Evolutionary conservation across 2,888 invertebrate species (phyloP).

Genomic region (Dorcus hopei): DNA sequence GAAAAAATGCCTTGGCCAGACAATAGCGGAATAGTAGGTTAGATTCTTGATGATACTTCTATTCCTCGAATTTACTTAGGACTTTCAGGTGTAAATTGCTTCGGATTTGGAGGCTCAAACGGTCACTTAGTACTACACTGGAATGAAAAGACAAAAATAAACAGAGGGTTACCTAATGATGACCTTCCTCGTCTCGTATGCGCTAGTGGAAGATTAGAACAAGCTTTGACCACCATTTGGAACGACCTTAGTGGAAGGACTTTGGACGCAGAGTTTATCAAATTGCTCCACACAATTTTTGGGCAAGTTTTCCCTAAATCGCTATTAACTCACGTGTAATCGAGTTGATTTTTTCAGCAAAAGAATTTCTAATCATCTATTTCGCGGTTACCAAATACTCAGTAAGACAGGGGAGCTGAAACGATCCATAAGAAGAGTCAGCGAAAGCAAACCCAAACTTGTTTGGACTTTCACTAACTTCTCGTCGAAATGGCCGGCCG

Average conservation of each 20-base stretch:
- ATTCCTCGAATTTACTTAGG: background rate
- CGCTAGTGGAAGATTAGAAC: constrained; percentile 74
- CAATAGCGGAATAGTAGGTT: constrained; percentile 69
- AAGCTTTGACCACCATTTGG: constrained; percentile 63
- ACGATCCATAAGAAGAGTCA: background rate
- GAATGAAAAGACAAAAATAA: constrained; percentile 57
- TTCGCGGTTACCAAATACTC: background rate
- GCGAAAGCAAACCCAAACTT: background rate
- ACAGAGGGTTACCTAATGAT: constrained; percentile 61
- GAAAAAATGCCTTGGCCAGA: constrained; percentile 62
- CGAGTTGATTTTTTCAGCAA: background rate
- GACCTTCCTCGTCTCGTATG: constrained; percentile 67
- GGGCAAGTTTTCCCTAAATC: background rate
- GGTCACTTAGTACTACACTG: constrained; percentile 67
- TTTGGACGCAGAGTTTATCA: constrained; percentile 34
- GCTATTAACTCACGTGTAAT: background rate
- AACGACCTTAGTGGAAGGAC: constrained; percentile 56
- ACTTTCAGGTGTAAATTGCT: constrained; percentile 64
- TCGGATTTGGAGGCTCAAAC: constrained; percentile 89
- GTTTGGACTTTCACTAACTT: constrained; percentile 3
- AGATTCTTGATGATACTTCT: background rate
- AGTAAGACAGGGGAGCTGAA: background rate
- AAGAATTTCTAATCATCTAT: background rate
- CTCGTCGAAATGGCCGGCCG: background rate
- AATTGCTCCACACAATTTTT: constrained; percentile 30